Evolutionary conservation across 2,113 vertebrate species (phyloP).

Genomic region (Pyrgilauda ruficollis): DNA sequence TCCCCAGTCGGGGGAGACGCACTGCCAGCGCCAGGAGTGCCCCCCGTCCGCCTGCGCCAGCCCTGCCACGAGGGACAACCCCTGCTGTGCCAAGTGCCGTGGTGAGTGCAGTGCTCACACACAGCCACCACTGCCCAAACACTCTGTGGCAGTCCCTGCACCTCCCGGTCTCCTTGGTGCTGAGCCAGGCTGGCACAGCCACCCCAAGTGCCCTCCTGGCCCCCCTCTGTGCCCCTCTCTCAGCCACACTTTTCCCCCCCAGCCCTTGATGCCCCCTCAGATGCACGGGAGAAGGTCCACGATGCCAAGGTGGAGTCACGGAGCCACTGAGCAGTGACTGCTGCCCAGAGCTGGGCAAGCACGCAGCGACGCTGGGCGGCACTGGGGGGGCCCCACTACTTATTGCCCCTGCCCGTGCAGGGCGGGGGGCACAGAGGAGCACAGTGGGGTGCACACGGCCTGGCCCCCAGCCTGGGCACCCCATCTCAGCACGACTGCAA

Average conservation of each 20-base stretch:
- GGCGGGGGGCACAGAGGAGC: not conserved
- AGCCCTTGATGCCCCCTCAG: not conserved
- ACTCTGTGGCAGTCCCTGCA: not conserved
- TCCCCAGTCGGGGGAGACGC: slow-evolving; percentile 81
- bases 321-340: slow-evolving; percentile 52
- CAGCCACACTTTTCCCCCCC: accelerated
- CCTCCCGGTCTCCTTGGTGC: not conserved
- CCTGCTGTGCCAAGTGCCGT: slow-evolving; percentile 82
- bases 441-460: accelerated
- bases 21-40: slow-evolving; percentile 88
- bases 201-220: not conserved
- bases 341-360: not conserved
- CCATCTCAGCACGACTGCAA: accelerated
- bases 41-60: slow-evolving; percentile 73
- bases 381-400: not conserved
- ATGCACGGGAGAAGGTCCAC: slow-evolving; percentile 29
- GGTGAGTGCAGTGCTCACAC: slow-evolving; percentile 52
- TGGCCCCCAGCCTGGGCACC: not conserved
- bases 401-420: accelerated
- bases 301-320: slow-evolving; percentile 44
- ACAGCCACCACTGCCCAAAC: not conserved
- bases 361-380: not conserved
- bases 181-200: not conserved
- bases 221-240: accelerated
- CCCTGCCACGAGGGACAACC: slow-evolving; percentile 69